phyloP scores from a whole-genome alignment of 2,113 vertebrate species.

The Urocitellus parryii region DNA sequence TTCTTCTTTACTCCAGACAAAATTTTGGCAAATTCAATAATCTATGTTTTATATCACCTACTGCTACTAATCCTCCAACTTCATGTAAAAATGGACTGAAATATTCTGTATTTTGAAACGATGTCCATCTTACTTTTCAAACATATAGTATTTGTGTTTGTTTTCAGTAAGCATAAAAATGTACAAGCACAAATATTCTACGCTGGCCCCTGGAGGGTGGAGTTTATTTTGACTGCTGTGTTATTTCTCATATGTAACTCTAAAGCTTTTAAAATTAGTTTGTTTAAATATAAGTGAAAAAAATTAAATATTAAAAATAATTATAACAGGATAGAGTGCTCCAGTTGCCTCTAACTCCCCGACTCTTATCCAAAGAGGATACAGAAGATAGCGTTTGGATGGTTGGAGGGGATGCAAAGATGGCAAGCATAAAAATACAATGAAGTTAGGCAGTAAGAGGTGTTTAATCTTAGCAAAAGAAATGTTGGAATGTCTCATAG shows the following conservation, averaged over 20 bases:
- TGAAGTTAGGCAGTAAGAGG: not conserved
- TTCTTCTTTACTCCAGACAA: not conserved
- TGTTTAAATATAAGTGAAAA: not conserved
- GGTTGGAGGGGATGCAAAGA: not conserved
- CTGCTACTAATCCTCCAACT: not conserved
- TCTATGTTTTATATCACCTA: not conserved
- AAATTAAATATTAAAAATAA: constrained; percentile 8
- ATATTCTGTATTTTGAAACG: not conserved
- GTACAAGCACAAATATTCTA: not conserved
- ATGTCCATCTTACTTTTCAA: not conserved
- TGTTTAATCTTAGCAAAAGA: not conserved
- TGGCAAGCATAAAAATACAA: not conserved
- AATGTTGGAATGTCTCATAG: not conserved
- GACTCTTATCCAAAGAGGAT: not conserved
- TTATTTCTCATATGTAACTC: constrained; percentile 12
- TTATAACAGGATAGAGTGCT: not conserved
- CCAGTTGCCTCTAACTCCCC: not conserved
- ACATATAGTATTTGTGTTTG: not conserved
- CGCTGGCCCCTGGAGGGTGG: not conserved
- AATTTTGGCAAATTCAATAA: constrained; percentile 21
- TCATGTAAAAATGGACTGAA: not conserved
- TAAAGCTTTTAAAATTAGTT: not conserved
- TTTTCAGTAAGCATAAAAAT: constrained; percentile 22
- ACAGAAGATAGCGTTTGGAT: not conserved
- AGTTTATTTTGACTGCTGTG: constrained; percentile 3